Conservation (phyloP, 2,888 invertebrate species). For the Galerucella nymphaeae region DNA sequence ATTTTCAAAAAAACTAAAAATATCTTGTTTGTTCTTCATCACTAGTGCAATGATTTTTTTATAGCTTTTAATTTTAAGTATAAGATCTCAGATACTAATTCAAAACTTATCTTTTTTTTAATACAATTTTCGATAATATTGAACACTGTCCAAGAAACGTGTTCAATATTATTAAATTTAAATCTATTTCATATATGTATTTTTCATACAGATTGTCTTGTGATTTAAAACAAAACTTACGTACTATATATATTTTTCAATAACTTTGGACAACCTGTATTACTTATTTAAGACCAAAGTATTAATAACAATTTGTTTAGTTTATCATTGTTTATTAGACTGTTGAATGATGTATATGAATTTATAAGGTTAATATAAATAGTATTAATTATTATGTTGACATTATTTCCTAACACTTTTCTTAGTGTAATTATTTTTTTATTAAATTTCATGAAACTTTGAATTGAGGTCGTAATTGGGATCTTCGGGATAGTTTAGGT, state of each 20-base stretch:
- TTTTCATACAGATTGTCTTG: not conserved
- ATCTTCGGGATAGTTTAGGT: too few relatives aligned
- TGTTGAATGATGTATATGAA: conserved; percentile 30
- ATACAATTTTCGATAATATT: too few relatives aligned
- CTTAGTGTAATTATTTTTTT: too few relatives aligned
- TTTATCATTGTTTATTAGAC: conserved; percentile 22
- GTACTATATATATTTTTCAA: too few relatives aligned
- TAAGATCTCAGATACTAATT: conserved; percentile 1
- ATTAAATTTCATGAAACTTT: too few relatives aligned
- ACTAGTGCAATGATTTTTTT: not conserved
- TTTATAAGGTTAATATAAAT: conserved; percentile 33
- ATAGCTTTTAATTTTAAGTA: not conserved
- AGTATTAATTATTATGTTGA: conserved; percentile 15
- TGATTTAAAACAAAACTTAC: too few relatives aligned
- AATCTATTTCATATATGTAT: not conserved
- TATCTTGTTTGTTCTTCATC: not conserved
- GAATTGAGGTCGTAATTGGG: too few relatives aligned
- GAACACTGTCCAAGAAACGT: not conserved
- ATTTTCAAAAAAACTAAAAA: not conserved
- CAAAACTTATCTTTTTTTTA: not conserved
- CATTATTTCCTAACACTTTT: conserved; percentile 17
- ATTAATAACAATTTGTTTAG: conserved; percentile 25
- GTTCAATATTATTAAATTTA: not conserved
- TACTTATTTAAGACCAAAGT: conserved; percentile 23
- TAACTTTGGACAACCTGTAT: not conserved